Percentiles rank a stretch among this genome's conserved stretches.
Conservation (phyloP, 2,888 invertebrate species). For the Drosophila mayaguana region DNA sequence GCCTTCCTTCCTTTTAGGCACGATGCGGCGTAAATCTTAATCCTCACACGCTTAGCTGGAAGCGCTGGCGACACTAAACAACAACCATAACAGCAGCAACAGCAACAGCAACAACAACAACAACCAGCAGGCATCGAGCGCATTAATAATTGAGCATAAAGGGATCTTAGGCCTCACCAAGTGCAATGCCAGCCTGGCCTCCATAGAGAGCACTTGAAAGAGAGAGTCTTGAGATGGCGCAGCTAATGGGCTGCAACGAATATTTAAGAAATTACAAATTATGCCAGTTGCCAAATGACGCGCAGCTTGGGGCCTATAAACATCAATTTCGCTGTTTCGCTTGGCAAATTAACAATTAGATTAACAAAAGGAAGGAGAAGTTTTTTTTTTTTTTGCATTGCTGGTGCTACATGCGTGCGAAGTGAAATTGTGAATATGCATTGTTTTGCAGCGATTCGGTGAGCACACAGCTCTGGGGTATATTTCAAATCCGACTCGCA, state of each 20-base stretch:
- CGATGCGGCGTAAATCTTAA: constrained; percentile 72
- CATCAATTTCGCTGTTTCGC: neutral
- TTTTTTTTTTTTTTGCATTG: neutral
- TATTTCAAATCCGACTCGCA: constrained; percentile 29
- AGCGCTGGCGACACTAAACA: constrained; percentile 58
- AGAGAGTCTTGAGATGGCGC: neutral
- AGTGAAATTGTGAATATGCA: constrained; percentile 27
- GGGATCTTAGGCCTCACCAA: constrained; percentile 2
- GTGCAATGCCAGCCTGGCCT: neutral
- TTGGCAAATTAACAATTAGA: constrained; percentile 15
- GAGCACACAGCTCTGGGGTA: constrained; percentile 3
- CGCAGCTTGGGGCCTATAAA: neutral
- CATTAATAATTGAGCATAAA: constrained; percentile 26
- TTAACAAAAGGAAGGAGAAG: neutral
- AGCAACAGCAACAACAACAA: constrained; percentile 40
- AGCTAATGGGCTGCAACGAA: neutral
- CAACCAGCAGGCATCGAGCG: constrained; percentile 20
- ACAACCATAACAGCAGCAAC: constrained; percentile 25
- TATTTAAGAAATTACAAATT: constrained; percentile 3
- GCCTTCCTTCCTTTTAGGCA: constrained; percentile 42
- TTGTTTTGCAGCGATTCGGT: constrained; percentile 18
- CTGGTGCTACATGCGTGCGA: neutral
- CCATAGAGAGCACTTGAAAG: neutral
- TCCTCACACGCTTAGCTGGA: constrained; percentile 70
- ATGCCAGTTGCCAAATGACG: neutral